Base-by-base conservation (phyloP, 2,888 invertebrate species). In the Hybos culiciformis region DNA sequence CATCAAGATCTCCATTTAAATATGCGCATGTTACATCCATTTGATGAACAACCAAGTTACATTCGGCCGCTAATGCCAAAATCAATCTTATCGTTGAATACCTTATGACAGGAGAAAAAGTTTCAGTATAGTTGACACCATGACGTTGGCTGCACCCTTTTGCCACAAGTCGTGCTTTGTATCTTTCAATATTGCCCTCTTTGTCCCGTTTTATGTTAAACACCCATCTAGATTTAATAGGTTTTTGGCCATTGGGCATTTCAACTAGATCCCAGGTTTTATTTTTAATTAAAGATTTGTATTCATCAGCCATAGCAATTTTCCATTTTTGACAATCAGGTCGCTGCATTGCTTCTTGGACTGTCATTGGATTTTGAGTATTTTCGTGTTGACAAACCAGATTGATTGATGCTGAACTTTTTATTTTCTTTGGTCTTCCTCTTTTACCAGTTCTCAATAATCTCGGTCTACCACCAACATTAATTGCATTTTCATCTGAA, bases 121-220 rank as follows among this genome's bases (percentile, higher is more conserved):
- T 46, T 39, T 48, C 46, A 12, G 39, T 43, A 31, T 37, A 47
- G 20, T 44, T 41, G 5, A 46, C 23, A 12, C 42, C 46, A 14
- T 37, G 39, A 31, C 37, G 11, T 43, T 50, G 47, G 8, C 42
- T 26, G 9, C 39, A 48, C 4, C 47, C 45, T 43, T 45, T 47
- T 2, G 46, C 46, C 8, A 50, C 50, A 5, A 47, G 36, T 14
- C 46, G 20, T 0, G 46, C 33, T 24, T 49, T 49, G 14, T 43
- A 45, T 2, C 47, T 32, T 2, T 39, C 23, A n/a, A 42, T 15
- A n/a, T 24, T 17, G 5, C 46, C 47, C 36, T 45, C 23, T 17
- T 42, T 23, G n/a, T 44, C 40, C 9, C 23, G 21, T 23, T 50
- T 50, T 4, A 41, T 46, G 8, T 40, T 33, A 24, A 43, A 44